Evolutionary conservation across 2,888 invertebrate species (phyloP), one percentile per base, ranked within the genome.

Genomic region (Meiosimyza platycephala): DNA sequence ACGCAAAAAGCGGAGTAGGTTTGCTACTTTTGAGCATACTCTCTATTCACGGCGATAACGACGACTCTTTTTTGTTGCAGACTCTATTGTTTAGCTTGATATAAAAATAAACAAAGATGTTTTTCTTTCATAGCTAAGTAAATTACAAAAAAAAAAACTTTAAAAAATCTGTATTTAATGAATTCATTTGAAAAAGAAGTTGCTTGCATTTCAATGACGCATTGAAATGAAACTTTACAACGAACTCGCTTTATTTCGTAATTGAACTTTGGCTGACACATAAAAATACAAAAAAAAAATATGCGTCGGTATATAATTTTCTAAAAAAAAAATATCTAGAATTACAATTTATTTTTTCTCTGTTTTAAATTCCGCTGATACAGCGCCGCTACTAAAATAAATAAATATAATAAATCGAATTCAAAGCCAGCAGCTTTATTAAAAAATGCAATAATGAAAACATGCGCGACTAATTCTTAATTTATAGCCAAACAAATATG

Each of bases 81-180:
- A 72, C 63, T 59, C 63, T 68, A 50, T 40, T 13, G 22, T 18
- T n/a, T 52, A n/a, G 13, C 47, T 66, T 33, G 59, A 55, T 69
- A 66, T 54, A 66, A 73, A 74, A 69, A 48, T 66, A 76, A 57
- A 57, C 57, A 57, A 57, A 57, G 15, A 13, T 57, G 5, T 5
- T 11, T 57, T 28, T 22, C 28, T 57, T 13, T 28, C 3, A 18
- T 57, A 2, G 40, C 40, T 9, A 40, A 40, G 40, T 5, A 40
- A 40, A 40, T 7, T 40, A 40, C 5, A 9, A 40, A 40, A 40
- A 40, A 40, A 40, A 40, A 28, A 28, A 1, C 4, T 40, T 2
- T 0, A 40, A 40, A 40, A 40, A 40, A 40, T 40, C 9, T 40
- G 9, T 40, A 40, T 40, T 40, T 40, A 40, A 40, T 40, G 6